Evolutionary conservation across 2,888 invertebrate genomes (phyloP).

Genomic region (Volucella inflata): DNA sequence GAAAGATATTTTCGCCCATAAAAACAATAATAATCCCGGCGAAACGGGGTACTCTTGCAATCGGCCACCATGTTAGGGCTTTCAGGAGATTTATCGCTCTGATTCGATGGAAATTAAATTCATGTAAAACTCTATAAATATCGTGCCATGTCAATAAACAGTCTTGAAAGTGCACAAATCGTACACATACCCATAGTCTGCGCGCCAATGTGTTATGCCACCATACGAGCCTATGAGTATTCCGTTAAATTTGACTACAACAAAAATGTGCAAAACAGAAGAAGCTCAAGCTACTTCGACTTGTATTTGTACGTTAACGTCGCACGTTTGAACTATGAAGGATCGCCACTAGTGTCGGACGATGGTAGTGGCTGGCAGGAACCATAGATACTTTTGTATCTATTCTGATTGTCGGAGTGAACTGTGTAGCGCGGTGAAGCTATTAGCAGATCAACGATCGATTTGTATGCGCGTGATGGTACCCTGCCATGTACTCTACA

Average conservation of each 20-base stretch:
- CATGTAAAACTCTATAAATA: slow-evolving; percentile 70
- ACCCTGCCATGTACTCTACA: slow-evolving; percentile 15
- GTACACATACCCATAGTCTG: slow-evolving; percentile 50
- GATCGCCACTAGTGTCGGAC: slow-evolving; percentile 25
- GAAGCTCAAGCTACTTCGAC: too few species aligned
- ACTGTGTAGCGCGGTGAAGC: slow-evolving; percentile 26
- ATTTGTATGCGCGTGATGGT: slow-evolving; percentile 45
- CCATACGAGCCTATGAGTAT: slow-evolving; percentile 35
- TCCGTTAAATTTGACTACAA: slow-evolving; percentile 49
- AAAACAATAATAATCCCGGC: slow-evolving; percentile 34
- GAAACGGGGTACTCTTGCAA: slow-evolving; percentile 27
- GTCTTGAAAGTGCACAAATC: slow-evolving; percentile 57
- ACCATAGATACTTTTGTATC: slow-evolving; percentile 53
- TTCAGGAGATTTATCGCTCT: slow-evolving; percentile 63
- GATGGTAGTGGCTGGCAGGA: slow-evolving; percentile 1
- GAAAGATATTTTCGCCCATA: slow-evolving; percentile 29
- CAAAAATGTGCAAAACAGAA: background rate
- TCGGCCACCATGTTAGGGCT: slow-evolving; percentile 41
- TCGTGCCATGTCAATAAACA: slow-evolving; percentile 68
- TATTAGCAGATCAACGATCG: slow-evolving; percentile 72
- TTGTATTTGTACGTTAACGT: background rate
- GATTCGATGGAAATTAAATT: slow-evolving; percentile 72
- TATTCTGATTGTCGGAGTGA: slow-evolving; percentile 57
- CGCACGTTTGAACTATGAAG: slow-evolving; percentile 35
- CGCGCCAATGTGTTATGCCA: slow-evolving; percentile 55